Evolutionary conservation across 2,888 invertebrate genomes (phyloP), one percentile per base, ranked within the genome.

Genomic region (Diachrysia chrysitis): DNA sequence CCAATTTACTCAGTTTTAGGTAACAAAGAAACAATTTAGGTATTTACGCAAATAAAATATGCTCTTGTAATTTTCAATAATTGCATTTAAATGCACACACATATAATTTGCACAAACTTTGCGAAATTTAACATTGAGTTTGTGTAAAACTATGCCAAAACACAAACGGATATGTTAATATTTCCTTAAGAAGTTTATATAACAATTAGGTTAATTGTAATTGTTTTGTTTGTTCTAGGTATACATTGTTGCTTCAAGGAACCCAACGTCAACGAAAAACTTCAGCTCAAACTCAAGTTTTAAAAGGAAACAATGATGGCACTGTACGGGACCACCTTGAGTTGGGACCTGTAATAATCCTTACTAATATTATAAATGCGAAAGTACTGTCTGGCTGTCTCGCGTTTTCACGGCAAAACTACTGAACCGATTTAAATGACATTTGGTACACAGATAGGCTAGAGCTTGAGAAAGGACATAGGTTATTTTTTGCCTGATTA

Each of bases 171-270:
- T 71, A n/a, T 7, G n/a, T 54, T 54, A 25, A 2, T 63, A 16
- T 66, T 59, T 29, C 37, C 59, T 23, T 17, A 56, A 51, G n/a
- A 21, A 25, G 17, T 58, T 51, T 63, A 54, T 21, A 48, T 46
- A 51, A 59, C 25, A 54, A 55, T 64, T 58, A 66, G 60, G 51
- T 65, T 80, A 78, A 79, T 76, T 69, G 35, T 61, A 54, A 63
- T 61, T 32, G 59, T 68, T 16, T 75, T 70, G 14, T 73, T 80
- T 80, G 81, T 81, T 80, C 42, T 81, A 80, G 80, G 80, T 80
- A 80, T 76, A 57, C 25, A 14, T 19, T 61, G 51, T 58, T 32
- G 29, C 23, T 57, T 59, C 58, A 35, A 25, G 65, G 37, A 70
- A 66, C 42, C n/a, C 29, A 48, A 17, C 25, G 29, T 51, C 37